Evolutionary conservation across 2,888 invertebrate genomes (phyloP), one percentile per base, ranked within the genome.

Genomic region (Pyrochroa serraticornis): DNA sequence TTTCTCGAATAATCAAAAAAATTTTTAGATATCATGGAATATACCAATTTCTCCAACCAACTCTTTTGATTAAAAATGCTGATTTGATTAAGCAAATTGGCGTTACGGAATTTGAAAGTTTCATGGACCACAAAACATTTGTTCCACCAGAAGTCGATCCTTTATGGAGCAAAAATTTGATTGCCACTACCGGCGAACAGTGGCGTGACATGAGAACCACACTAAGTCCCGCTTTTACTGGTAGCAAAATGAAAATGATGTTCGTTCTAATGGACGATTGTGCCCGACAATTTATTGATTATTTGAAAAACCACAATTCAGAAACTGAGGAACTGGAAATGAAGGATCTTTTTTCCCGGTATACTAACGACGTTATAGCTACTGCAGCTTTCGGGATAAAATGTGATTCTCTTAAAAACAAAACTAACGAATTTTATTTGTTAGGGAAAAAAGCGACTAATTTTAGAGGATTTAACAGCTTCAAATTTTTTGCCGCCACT

Each of bases 301-400:
- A 38, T 44, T 64, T 57, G 35, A 36, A 32, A 9, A 56, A 54
- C 35, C 46, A 53, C 12, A n/a, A 32, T 7, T 10, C 22, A 9
- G 31, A 22, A 22, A 5, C 22, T 22, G 22, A 36, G 22, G 60
- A 64, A n/a, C 32, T 72, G 0, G 68, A 72, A 1, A 53, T 69
- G 30, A 76, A 75, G 46, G 72, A 75, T 3, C 49, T 64, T 1
- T 71, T 75, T 43, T 65, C 71, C 1, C 67, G 70, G 38, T 74
- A 64, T 46, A 67, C 73, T 0, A 73, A 64, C 30, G 75, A 75
- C 39, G 83, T 84, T 14, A 85, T 85, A 3, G 75, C 75, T 0
- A 71, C 71, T 0, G 72, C 73, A 31, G 76, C 76, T 1, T 78
- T 76, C 50, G 77, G 77, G 0, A 52, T 78, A 3, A 62, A 60